A percentile compares a stretch with the other conserved stretches of the same genome.
These are phyloP conservation scores for Catostylus mosaicus DNA, from an alignment of 30 jellyfish, hydroid and myxozoan species.

Conservation along the genomic window DNA sequence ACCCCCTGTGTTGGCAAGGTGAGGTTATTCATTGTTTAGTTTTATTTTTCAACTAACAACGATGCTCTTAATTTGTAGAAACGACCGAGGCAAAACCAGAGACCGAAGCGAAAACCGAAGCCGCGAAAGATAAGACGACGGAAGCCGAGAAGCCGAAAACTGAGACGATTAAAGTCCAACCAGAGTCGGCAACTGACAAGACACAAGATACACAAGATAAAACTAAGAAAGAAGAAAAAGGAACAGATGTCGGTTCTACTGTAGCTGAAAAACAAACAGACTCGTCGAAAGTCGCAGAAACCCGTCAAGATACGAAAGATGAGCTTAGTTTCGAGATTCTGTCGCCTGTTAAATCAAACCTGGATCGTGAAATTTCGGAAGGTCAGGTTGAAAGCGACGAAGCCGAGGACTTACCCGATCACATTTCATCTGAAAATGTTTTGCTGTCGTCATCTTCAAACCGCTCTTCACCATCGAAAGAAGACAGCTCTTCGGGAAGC, in stretches of 20 bases:
- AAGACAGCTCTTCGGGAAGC: conserved; percentile 56
- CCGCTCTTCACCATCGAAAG: conserved; percentile 18
- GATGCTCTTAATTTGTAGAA: too few relatives aligned
- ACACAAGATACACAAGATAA: not conserved
- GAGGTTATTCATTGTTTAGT: too few relatives aligned
- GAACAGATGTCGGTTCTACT: too few relatives aligned
- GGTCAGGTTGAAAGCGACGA: not conserved
- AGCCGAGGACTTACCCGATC: not conserved
- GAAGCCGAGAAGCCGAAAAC: not conserved
- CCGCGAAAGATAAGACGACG: not conserved
- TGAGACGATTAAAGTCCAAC: not conserved
- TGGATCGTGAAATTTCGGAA: not conserved
- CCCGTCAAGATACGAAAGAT: conserved; percentile 3
- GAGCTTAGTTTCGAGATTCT: conserved; percentile 27
- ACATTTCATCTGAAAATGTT: not conserved
- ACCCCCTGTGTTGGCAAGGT: too few relatives aligned
- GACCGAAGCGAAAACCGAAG: not conserved
- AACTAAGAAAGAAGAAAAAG: not conserved
- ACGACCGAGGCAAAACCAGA: not conserved
- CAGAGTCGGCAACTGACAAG: not conserved
- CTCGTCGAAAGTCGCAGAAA: not conserved
- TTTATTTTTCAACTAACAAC: too few relatives aligned
- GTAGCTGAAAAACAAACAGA: not conserved
- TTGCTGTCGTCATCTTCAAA: not conserved
- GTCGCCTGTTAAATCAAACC: conserved; percentile 2